A percentile compares a stretch with the other conserved stretches of the same genome.
phyloP scores from a whole-genome alignment of 2,888 invertebrate genomes.

The Polyommatus iphigenia region DNA sequence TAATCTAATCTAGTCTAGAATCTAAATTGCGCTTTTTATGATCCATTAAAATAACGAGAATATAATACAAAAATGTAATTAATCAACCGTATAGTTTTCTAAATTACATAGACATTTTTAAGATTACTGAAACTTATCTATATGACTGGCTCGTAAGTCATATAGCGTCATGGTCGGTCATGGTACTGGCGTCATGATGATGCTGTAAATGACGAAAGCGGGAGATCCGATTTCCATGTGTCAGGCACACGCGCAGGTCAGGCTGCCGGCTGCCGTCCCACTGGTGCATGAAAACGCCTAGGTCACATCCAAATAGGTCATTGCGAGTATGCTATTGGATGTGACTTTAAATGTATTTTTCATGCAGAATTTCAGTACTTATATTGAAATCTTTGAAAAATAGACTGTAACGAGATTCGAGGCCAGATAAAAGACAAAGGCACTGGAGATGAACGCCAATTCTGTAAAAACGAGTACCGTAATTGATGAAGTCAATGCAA shows the following conservation, averaged over 20 bases:
- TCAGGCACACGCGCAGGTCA: background rate
- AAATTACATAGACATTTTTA: background rate
- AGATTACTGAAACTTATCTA: background rate
- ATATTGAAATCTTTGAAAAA: background rate
- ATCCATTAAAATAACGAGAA: background rate
- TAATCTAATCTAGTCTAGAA: conserved; percentile 1
- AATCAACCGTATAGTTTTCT: background rate
- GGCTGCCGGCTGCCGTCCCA: background rate
- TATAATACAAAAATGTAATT: background rate
- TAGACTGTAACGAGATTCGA: background rate
- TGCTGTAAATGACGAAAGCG: background rate
- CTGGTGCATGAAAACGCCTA: conserved; percentile 7
- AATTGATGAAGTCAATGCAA: background rate
- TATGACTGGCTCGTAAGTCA: background rate
- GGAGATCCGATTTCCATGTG: background rate
- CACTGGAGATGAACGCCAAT: background rate
- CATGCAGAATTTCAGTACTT: background rate
- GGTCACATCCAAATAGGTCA: conserved; percentile 7
- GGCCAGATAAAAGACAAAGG: background rate
- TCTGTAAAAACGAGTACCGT: background rate
- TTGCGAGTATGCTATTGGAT: background rate
- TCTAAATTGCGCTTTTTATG: background rate
- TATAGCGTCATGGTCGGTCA: background rate
- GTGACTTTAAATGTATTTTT: background rate
- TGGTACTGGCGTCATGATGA: background rate